A percentile compares a stretch with the other conserved stretches of the same genome.
These are phyloP conservation scores for Laupala kohalensis DNA, from an alignment of 1,140 invertebrate species.

Conservation along the genomic window DNA sequence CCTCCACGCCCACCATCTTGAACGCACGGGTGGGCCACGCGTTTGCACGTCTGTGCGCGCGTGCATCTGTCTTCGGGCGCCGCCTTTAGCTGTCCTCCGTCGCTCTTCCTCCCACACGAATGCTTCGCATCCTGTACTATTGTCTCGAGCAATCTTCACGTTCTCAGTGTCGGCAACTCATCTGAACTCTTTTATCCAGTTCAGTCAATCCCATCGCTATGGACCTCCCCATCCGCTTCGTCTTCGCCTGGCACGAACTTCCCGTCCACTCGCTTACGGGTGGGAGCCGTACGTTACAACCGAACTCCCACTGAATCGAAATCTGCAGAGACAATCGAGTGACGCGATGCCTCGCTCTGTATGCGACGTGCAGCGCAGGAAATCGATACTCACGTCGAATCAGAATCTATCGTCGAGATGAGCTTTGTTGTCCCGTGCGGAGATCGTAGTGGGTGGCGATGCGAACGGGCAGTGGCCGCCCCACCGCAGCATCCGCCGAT, in stretches of 20 bases:
- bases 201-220: too few relatives aligned
- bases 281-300: not conserved
- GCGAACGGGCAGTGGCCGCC: not conserved
- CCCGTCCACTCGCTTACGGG: not conserved
- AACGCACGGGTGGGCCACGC: too few relatives aligned
- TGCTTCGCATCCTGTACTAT: too few relatives aligned
- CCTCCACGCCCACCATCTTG: too few relatives aligned
- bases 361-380: not conserved
- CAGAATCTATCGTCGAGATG: not conserved
- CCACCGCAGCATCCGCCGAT: not conserved
- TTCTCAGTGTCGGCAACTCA: too few relatives aligned
- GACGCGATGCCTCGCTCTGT: not conserved
- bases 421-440: not conserved
- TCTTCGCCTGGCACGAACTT: not conserved
- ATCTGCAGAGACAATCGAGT: not conserved
- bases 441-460: not conserved
- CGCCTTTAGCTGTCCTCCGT: too few relatives aligned
- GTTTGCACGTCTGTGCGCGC: too few relatives aligned
- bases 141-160: not conserved
- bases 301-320: not conserved
- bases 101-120: too few relatives aligned
- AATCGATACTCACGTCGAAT: not conserved
- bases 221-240: not conserved
- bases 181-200: too few relatives aligned
- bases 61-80: too few relatives aligned